Percentiles rank a stretch among this genome's conserved stretches.
These are phyloP conservation scores for Lamprologus speciosus DNA, from an alignment of 2,113 vertebrate species.

Conservation along the genomic window DNA sequence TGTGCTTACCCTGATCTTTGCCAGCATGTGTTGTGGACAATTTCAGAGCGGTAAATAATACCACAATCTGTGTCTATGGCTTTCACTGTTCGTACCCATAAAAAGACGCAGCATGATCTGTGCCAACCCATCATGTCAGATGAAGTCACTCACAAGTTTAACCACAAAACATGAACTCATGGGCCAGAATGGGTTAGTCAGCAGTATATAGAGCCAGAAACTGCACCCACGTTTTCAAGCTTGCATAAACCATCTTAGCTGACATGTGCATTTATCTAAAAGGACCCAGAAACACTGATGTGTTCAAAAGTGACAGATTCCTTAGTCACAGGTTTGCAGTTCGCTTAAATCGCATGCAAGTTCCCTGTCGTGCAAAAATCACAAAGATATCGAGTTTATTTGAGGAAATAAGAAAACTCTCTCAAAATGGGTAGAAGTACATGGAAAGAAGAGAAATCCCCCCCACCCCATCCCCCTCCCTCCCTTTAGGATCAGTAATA, in stretches of 20 bases:
- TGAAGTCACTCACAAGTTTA: slow-evolving; percentile 10
- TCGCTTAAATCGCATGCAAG: neutral
- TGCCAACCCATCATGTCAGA: neutral
- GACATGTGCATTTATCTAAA: neutral
- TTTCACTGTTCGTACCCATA: neutral
- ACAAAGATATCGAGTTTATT: neutral
- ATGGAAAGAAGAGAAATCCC: neutral
- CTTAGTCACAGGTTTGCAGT: neutral
- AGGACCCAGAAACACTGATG: neutral
- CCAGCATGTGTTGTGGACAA: neutral
- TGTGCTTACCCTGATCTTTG: neutral
- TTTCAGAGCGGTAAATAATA: neutral
- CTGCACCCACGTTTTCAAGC: neutral
- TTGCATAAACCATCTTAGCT: neutral
- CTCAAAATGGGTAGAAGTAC: neutral
- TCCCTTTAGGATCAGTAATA: neutral
- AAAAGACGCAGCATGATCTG: neutral
- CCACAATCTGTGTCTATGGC: neutral
- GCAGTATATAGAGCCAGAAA: neutral
- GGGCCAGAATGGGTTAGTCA: slow-evolving; percentile 9
- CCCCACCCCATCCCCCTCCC: neutral
- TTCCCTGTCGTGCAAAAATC: neutral
- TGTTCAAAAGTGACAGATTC: neutral
- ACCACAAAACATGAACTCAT: neutral
- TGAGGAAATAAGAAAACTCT: neutral